phyloP scores from a whole-genome alignment of 2,113 vertebrate species.

The Mionectes macconnelli region DNA sequence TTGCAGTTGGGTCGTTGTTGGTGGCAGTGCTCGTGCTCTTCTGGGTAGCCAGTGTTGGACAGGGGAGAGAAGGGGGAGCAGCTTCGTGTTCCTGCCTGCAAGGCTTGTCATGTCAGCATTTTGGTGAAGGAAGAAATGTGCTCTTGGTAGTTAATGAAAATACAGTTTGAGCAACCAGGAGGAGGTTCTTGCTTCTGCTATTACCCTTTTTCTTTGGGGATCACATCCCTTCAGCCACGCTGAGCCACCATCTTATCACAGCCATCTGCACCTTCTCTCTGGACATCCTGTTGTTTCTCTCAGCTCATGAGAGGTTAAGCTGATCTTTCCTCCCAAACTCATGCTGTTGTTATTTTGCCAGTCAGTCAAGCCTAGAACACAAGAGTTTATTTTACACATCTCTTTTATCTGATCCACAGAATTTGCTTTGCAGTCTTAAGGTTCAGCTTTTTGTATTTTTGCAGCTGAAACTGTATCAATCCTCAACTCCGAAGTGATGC shows the following conservation, averaged over 20 bases:
- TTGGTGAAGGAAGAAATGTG: not conserved
- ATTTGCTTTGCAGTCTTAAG: not conserved
- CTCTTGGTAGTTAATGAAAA: not conserved
- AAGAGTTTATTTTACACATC: not conserved
- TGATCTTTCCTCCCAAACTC: not conserved
- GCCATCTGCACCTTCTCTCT: accelerated
- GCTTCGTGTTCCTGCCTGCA: not conserved
- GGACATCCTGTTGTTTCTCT: not conserved
- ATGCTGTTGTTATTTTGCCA: not conserved
- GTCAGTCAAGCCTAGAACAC: not conserved
- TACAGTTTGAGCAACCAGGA: not conserved
- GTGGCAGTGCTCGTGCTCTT: not conserved
- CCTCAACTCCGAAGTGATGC: not conserved
- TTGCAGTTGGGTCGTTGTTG: not conserved
- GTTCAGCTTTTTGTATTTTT: not conserved
- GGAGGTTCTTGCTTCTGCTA: not conserved
- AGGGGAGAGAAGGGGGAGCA: not conserved
- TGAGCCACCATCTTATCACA: not conserved
- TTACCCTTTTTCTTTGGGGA: not conserved
- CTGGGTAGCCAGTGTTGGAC: not conserved
- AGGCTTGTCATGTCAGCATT: not conserved
- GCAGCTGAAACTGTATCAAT: not conserved
- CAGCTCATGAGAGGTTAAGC: not conserved
- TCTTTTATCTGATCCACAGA: not conserved
- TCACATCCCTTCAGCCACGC: accelerated